Evolutionary conservation across 2,888 invertebrate species (phyloP).

Genomic region (Nomada ferruginata): DNA sequence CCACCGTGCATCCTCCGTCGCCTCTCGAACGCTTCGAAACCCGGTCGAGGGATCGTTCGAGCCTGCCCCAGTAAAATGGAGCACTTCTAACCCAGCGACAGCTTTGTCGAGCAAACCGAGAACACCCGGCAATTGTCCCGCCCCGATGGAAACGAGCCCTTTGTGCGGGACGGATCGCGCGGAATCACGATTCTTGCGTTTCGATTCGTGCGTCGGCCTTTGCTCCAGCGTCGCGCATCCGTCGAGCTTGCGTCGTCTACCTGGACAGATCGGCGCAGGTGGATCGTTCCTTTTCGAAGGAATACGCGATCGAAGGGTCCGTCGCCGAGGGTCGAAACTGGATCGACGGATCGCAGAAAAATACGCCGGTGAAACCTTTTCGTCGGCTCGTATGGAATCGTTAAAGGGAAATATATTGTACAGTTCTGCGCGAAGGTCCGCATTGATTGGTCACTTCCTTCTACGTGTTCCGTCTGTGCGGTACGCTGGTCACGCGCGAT

Average conservation of each 20-base stretch:
- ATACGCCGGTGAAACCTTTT: not conserved
- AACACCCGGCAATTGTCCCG: not conserved
- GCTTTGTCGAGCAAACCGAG: not conserved
- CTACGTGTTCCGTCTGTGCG: conserved; percentile 67
- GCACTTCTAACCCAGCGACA: not conserved
- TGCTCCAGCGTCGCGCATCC: conserved; percentile 23
- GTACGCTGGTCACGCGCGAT: conserved; percentile 43
- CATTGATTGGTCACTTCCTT: conserved; percentile 73
- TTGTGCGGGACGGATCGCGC: conserved; percentile 46
- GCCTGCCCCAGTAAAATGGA: not conserved
- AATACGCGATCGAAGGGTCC: not conserved
- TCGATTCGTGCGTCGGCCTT: conserved; percentile 15
- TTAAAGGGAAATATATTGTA: conserved; percentile 61
- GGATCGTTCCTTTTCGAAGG: conserved; percentile 13
- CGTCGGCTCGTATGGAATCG: not conserved
- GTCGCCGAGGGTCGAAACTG: not conserved
- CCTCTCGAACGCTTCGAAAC: too few species aligned
- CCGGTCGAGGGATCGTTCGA: not conserved
- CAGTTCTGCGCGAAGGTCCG: conserved; percentile 68
- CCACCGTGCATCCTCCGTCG: not conserved
- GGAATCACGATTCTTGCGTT: conserved; percentile 52
- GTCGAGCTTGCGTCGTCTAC: not conserved
- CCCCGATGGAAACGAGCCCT: conserved; percentile 39
- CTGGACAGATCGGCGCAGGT: too few species aligned
- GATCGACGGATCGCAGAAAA: not conserved